Evolutionary conservation across 2,113 vertebrate genomes (phyloP), one percentile per base, ranked within the genome.

Genomic region (Protobothrops flavoviridis): DNA sequence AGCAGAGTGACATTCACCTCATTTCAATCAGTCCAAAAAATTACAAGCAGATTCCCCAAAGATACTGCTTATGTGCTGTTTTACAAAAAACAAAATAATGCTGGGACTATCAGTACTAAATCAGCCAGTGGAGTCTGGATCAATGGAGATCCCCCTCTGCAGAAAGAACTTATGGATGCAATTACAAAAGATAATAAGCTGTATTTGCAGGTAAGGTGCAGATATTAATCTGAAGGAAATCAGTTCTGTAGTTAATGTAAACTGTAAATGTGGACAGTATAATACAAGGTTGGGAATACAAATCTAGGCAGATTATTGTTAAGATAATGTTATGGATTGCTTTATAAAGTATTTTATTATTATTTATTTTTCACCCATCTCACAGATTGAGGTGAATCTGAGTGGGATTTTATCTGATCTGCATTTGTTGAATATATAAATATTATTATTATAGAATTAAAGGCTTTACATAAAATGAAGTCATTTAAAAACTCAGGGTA

Each of bases 171-270:
- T 85, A 98, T 99, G 98, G 99, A 99, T 95, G 99, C 99, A 59
- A 98, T 99, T 96, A 99, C 99, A 23, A 99, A 99, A 97, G 99
- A 99, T 97, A 99, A 99, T 97, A 99, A 99, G 96, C 98, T 99
- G 3, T 99, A 99, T 96, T 98, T 99, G 94, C 99, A 99, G 99
- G 99, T 99, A 97, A 97, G 98, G 92, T 4, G 0, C n/a, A 95
- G 93, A 56, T 52, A 43, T 1, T 91, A 89, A 0, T 53, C 0
- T 61, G 0, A 53, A 53, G 45, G 29, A 0, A 23, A 0, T 0
- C 89, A 48, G 5, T 69, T 39, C 90, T 11, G 5, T 64, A 88
- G 53, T 81, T 53, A 1, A 20, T 94, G 17, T 2, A 26, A 52
- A 69, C 23, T 94, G 17, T 2, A 26, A 55, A 69, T 20, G 56